Conservation (phyloP, 1,140 invertebrate genomes). For the Conus ventricosus region DNA sequence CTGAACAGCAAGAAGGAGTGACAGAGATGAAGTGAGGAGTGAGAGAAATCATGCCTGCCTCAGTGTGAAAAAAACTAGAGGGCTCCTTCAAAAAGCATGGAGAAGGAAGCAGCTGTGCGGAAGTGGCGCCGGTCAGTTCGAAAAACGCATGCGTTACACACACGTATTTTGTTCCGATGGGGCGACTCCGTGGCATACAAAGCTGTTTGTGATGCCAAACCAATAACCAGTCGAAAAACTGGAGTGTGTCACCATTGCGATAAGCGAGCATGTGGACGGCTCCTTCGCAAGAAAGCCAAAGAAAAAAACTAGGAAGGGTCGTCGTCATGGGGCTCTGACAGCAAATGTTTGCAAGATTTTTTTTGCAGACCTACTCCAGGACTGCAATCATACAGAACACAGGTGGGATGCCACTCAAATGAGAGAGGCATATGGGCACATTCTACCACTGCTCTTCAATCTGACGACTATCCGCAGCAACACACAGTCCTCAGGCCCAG, state of each 20-base stretch:
- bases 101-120: too few relatives aligned
- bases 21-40: too few relatives aligned
- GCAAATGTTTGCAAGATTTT: too few relatives aligned
- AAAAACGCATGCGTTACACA: too few relatives aligned
- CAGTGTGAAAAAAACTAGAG: too few relatives aligned
- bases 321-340: not conserved
- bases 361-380: not conserved
- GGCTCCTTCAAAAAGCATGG: too few relatives aligned
- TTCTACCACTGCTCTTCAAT: constrained; percentile 9
- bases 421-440: constrained; percentile 25
- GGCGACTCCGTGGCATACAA: too few relatives aligned
- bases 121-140: too few relatives aligned
- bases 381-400: not conserved
- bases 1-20: too few relatives aligned
- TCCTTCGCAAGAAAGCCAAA: not conserved
- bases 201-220: not conserved
- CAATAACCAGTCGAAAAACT: not conserved
- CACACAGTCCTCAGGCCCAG: constrained; percentile 17
- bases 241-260: constrained; percentile 19
- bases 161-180: too few relatives aligned
- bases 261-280: constrained; percentile 17
- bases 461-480: constrained; percentile 12
- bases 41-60: too few relatives aligned
- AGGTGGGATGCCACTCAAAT: not conserved
- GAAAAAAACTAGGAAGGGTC: not conserved